These are phyloP conservation scores for Enteromius mattozi DNA, from an alignment of 2,797 vertebrate genomes.

Conservation along the genomic window DNA sequence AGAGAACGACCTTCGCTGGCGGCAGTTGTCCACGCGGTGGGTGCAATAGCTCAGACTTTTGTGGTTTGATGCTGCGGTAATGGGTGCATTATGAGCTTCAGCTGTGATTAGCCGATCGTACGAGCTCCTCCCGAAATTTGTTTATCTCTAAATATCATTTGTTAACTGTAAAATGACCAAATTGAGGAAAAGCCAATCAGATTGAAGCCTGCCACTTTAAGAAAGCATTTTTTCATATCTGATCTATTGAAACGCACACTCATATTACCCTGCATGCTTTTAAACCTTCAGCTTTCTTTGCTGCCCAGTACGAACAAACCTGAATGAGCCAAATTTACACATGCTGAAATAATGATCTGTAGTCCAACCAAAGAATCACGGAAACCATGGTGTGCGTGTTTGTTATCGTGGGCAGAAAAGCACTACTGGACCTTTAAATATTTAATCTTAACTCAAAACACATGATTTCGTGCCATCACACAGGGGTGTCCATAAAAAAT, in stretches of 20 bases:
- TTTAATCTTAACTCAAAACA: constrained; percentile 52
- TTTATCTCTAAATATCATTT: no score
- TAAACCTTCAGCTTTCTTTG: background rate
- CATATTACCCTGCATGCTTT: background rate
- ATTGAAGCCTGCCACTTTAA: background rate
- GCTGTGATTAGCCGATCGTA: no score
- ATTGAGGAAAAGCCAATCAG: background rate
- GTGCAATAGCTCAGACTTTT: no score
- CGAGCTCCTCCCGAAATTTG: no score
- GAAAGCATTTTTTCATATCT: background rate
- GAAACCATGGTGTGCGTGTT: background rate
- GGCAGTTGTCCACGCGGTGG: no score
- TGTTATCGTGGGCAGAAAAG: constrained; percentile 33
- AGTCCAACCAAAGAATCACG: background rate
- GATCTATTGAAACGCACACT: background rate
- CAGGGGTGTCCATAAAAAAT: background rate
- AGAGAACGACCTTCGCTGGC: no score
- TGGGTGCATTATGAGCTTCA: no score
- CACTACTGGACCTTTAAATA: constrained; percentile 56
- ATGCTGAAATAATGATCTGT: constrained; percentile 4
- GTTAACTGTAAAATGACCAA: background rate
- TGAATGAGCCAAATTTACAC: constrained; percentile 2
- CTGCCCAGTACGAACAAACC: background rate
- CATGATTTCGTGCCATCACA: constrained; percentile 43
- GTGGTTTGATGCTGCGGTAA: no score